Conservation (phyloP, 2,797 vertebrate species). For the Picus viridis region DNA sequence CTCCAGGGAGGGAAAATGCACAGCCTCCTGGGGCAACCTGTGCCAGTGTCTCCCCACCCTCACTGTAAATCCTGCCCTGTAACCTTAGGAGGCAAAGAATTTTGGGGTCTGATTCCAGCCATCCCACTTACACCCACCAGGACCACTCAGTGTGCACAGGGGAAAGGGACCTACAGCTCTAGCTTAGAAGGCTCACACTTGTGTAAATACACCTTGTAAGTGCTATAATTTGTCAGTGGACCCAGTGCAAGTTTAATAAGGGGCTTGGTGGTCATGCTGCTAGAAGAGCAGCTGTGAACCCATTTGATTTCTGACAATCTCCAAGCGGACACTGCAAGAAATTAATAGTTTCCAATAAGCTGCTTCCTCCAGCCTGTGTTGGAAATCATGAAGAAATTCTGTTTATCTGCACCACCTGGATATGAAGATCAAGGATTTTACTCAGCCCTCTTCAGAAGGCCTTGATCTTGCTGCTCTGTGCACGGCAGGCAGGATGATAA, state of each 20-base stretch:
- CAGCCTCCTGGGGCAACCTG: no score
- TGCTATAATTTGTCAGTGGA: neutral
- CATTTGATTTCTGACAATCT: neutral
- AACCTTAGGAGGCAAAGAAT: no score
- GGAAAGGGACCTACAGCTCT: no score
- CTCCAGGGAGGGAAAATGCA: no score
- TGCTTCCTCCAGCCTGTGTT: neutral
- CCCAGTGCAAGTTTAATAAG: neutral
- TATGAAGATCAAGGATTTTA: neutral
- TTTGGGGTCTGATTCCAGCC: no score
- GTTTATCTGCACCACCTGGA: neutral
- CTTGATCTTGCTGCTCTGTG: neutral
- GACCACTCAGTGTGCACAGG: no score
- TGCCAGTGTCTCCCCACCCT: no score
- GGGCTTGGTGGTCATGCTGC: neutral
- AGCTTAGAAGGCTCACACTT: no score
- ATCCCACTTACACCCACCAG: no score
- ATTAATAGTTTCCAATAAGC: neutral
- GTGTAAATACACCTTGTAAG: no score
- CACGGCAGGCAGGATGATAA: neutral
- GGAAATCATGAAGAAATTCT: neutral
- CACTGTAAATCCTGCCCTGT: neutral
- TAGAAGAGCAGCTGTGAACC: neutral
- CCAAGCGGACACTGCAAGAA: neutral
- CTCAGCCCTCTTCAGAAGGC: neutral